phyloP scores from a whole-genome alignment of 2,888 invertebrate genomes.

The Trichogramma dendrolimi region DNA sequence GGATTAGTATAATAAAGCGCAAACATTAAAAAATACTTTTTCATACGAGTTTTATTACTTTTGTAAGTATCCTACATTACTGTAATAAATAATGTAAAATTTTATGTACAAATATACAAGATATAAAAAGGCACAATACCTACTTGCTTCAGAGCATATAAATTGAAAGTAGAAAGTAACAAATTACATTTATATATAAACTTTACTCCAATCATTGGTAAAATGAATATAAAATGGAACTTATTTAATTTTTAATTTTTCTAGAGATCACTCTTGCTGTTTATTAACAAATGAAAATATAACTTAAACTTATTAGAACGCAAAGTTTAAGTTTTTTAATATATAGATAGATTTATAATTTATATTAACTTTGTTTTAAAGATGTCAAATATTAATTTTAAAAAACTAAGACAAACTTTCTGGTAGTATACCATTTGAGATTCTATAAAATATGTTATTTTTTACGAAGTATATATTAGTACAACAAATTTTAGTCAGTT shows the following conservation, averaged over 20 bases:
- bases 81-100: constrained; percentile 48
- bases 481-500: no score
- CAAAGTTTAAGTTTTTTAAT: no score
- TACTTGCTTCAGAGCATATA: constrained; percentile 49
- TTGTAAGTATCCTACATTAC: constrained; percentile 43
- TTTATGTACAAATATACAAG: constrained; percentile 52
- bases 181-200: no score
- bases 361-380: no score
- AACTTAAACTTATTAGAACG: no score
- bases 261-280: background rate
- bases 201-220: no score
- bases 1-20: no score
- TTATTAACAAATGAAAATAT: no score
- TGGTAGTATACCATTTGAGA: background rate
- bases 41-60: constrained; percentile 41
- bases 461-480: background rate
- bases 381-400: background rate
- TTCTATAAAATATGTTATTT: background rate
- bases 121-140: constrained; percentile 51
- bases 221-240: no score
- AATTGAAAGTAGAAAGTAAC: constrained; percentile 34
- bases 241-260: background rate
- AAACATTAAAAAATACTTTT: constrained; percentile 2
- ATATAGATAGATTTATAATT: no score
- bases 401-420: background rate